phyloP scores from a whole-genome alignment of 1,140 invertebrate species.

The Antheraea mylitta region DNA sequence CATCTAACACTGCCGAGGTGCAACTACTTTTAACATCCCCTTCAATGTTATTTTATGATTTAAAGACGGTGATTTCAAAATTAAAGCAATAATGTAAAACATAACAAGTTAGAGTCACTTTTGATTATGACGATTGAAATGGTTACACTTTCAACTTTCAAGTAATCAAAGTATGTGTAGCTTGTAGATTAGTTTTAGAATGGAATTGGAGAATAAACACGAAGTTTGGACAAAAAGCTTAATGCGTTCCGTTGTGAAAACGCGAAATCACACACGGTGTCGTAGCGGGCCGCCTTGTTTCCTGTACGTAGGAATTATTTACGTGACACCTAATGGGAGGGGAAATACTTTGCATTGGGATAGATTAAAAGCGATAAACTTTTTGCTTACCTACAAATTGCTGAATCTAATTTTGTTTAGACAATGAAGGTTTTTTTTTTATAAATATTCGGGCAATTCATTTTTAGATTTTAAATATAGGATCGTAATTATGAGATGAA shows the following conservation, averaged over 20 bases:
- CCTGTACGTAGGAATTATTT: constrained; percentile 56
- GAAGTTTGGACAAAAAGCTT: constrained; percentile 59
- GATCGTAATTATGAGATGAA: too few relatives aligned
- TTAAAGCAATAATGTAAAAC: too few relatives aligned
- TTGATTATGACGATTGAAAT: neutral
- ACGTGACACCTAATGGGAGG: constrained; percentile 45
- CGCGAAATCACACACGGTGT: constrained; percentile 63
- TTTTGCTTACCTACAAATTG: constrained; percentile 45
- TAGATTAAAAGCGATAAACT: constrained; percentile 27
- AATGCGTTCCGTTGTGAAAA: constrained; percentile 63
- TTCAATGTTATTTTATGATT: too few relatives aligned
- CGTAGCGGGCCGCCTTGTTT: constrained; percentile 50
- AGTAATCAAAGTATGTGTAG: constrained; percentile 50
- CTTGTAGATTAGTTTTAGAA: constrained; percentile 54
- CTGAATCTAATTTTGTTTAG: neutral
- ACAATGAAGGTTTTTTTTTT: neutral
- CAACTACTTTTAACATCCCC: too few relatives aligned
- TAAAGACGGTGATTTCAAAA: too few relatives aligned
- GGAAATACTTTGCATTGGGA: neutral
- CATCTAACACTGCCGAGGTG: too few relatives aligned
- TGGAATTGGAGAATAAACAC: constrained; percentile 62
- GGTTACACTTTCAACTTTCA: constrained; percentile 19
- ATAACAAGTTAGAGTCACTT: too few relatives aligned
- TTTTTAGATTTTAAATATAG: neutral
- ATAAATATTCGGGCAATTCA: neutral